A percentile compares a stretch with the other conserved stretches of the same genome.
phyloP scores from a whole-genome alignment of 2,888 invertebrate genomes.

The Drymonia ruficornis region DNA sequence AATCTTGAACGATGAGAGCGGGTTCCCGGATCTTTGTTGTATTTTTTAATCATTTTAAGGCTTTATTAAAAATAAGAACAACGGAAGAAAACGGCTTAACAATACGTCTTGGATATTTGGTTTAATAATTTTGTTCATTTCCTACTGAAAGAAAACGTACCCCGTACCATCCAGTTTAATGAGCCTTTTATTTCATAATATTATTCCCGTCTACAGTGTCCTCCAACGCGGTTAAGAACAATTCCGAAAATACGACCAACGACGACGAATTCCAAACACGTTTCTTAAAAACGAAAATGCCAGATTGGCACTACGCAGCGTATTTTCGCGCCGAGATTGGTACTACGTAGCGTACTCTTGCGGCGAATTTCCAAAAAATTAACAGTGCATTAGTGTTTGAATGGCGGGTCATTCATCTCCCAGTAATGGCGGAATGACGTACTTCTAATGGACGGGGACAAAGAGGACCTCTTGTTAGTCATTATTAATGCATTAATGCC shows the following conservation, averaged over 20 bases:
- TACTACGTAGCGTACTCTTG: slow-evolving; percentile 13
- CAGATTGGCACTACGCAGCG: slow-evolving; percentile 6
- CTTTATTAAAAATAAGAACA: slow-evolving; percentile 36
- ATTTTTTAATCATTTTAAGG: slow-evolving; percentile 40
- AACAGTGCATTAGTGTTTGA: slow-evolving; percentile 57
- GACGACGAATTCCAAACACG: slow-evolving; percentile 18
- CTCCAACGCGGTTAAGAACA: background rate
- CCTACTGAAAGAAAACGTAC: background rate
- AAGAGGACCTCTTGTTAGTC: slow-evolving; percentile 52
- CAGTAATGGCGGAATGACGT: slow-evolving; percentile 59
- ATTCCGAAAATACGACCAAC: background rate
- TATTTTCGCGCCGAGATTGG: slow-evolving; percentile 11
- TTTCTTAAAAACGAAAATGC: slow-evolving; percentile 4
- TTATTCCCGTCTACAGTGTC: too few relatives aligned
- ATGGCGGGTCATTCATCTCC: slow-evolving; percentile 62
- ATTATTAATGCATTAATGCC: slow-evolving; percentile 59
- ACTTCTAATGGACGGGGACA: slow-evolving; percentile 58
- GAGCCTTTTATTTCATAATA: too few relatives aligned
- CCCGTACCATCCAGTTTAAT: background rate
- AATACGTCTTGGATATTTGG: background rate
- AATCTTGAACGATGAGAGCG: slow-evolving; percentile 56
- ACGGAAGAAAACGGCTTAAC: slow-evolving; percentile 28
- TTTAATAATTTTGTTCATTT: background rate
- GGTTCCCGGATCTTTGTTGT: slow-evolving; percentile 48
- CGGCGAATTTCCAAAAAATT: slow-evolving; percentile 43